phyloP scores from a whole-genome alignment of 2,888 invertebrate genomes.

The Cepaea hortensis region DNA sequence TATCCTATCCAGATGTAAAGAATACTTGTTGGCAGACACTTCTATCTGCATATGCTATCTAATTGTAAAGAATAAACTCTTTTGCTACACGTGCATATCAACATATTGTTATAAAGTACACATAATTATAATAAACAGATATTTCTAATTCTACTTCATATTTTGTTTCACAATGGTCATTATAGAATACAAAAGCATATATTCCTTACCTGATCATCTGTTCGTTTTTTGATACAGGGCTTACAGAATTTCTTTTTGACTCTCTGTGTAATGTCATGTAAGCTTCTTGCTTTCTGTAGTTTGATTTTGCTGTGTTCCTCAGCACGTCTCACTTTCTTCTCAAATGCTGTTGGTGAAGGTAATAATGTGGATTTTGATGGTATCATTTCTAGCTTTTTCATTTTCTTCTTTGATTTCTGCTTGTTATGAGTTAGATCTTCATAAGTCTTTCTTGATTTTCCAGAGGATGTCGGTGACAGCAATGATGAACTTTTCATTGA shows the following conservation, averaged over 20 bases:
- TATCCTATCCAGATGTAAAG: no score
- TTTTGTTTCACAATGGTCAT: not conserved
- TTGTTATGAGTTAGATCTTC: constrained; percentile 22
- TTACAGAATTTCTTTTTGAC: constrained; percentile 61
- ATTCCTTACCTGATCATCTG: constrained; percentile 40
- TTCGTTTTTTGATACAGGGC: constrained; percentile 18
- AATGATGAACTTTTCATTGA: not conserved
- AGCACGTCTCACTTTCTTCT: constrained; percentile 45
- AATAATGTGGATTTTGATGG: constrained; percentile 26
- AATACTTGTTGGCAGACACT: no score
- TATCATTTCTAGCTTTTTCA: not conserved
- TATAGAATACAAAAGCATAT: not conserved
- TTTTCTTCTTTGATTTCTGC: constrained; percentile 30
- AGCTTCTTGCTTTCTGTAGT: constrained; percentile 60
- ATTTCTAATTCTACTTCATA: no score
- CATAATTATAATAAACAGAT: no score
- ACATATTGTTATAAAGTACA: no score
- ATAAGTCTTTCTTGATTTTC: constrained; percentile 17
- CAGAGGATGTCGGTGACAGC: not conserved
- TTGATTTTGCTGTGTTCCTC: constrained; percentile 56
- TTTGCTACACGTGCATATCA: no score
- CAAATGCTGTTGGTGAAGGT: constrained; percentile 37
- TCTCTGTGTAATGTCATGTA: constrained; percentile 67
- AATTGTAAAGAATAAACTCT: no score
- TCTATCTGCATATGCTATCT: no score